Percentiles rank a stretch among this genome's conserved stretches.
These are phyloP conservation scores for Pollimyrus isidori DNA, from an alignment of 2,113 vertebrate species.

Conservation along the genomic window DNA sequence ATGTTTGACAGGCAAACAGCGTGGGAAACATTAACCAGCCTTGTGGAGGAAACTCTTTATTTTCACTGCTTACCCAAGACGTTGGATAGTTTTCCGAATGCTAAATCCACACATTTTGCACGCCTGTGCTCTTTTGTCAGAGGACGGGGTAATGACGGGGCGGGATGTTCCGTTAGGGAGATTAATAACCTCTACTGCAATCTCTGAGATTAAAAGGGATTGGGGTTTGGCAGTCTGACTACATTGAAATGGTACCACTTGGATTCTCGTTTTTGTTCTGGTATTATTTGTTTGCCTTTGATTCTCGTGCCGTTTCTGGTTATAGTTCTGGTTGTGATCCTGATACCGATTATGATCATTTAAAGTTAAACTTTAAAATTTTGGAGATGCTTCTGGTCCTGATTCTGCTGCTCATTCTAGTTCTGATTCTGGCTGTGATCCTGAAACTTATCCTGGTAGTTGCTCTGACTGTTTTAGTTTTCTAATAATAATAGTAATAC, in stretches of 20 bases:
- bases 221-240: background rate
- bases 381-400: background rate
- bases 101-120: background rate
- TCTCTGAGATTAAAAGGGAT: background rate
- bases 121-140: background rate
- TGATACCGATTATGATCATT: background rate
- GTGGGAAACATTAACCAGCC: background rate
- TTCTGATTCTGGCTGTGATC: background rate
- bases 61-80: background rate
- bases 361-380: background rate
- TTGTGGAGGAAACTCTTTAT: background rate
- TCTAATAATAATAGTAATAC: background rate
- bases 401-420: background rate
- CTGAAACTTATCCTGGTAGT: background rate
- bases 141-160: background rate
- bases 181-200: background rate
- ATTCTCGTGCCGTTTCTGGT: background rate
- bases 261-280: background rate
- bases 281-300: background rate
- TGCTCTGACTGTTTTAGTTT: background rate
- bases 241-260: background rate
- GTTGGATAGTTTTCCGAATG: background rate
- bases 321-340: background rate
- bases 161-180: background rate
- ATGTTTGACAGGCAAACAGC: constrained; percentile 10